Base-by-base conservation (phyloP, 2,113 vertebrate species). In the Himantopus leucocephalus region DNA sequence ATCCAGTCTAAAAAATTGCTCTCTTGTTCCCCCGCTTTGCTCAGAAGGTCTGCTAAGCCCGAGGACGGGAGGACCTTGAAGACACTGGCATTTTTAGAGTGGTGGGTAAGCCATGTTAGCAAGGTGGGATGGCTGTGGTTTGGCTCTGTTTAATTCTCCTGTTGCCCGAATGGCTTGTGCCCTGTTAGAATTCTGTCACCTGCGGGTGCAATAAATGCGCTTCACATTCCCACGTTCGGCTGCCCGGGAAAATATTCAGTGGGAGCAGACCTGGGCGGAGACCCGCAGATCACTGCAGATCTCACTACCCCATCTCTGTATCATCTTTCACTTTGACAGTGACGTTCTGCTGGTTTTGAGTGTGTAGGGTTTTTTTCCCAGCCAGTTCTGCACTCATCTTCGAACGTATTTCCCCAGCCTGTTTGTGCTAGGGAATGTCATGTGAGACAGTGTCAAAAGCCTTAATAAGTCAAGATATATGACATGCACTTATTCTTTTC, bases 401-500 rank as follows among this genome's bases (percentile, higher is more conserved):
- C 2, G 2, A 66, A 22, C 27, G 26, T 67, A 59, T 90, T 96
- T 91, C 66, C 30, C 43, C 47, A 32, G 47, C 34, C 56, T 91
- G 8, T 81, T 87, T 94, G 56, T 91, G 68, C 56, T 55, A 47
- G 41, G 45, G 58, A 48, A 48, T 82, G 55, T 78, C 43, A 39
- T 32, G 53, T 4, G 3, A 82, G 66, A 73, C 21, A 27, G 34
- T 72, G 66, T 84, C 76, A 87, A 92, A 84, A 96, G 77, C 70
- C 76, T 94, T 94, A 81, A 30, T 95, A 91, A 96, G 84, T 94
- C 70, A 87, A 74, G 76, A 68, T 88, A 30, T 20, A 47, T 89
- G 77, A 89, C 18, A n/a, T n/a, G 64, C 66, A 68, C 72, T 89
- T 95, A 77, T 1, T 96, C 67, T 85, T 96, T 93, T 76, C 63